phyloP scores from a whole-genome alignment of 2,888 invertebrate species.

The Andrena dorsata region DNA sequence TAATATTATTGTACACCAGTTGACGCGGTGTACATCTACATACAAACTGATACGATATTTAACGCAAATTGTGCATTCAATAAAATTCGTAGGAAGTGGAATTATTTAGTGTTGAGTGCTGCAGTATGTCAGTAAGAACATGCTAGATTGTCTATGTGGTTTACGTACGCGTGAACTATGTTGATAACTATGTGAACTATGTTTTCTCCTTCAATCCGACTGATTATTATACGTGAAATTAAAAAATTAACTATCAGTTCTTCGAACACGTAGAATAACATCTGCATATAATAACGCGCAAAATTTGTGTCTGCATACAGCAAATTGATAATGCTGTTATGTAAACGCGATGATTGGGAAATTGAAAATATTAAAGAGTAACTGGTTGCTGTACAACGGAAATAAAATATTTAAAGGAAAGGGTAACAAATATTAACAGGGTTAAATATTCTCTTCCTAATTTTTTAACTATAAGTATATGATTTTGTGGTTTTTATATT shows the following conservation, averaged over 20 bases:
- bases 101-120: not conserved
- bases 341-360: not conserved
- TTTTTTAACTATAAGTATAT: no score
- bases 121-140: not conserved
- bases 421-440: no score
- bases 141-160: no score
- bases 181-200: not conserved
- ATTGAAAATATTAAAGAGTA: no score
- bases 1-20: not conserved
- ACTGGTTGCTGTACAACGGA: no score
- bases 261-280: not conserved
- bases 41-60: not conserved
- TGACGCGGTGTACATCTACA: not conserved
- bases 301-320: not conserved
- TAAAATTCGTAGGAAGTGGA: not conserved
- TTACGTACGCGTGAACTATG: slow-evolving; percentile 4
- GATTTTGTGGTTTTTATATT: no score
- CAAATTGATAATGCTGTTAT: not conserved
- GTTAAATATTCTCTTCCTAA: no score
- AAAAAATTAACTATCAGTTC: slow-evolving; percentile 18
- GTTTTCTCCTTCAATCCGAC: not conserved
- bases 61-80: not conserved
- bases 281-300: not conserved
- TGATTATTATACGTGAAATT: no score
- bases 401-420: no score